Percentiles rank a stretch among this genome's conserved stretches.
phyloP scores from a whole-genome alignment of 2,797 vertebrate species.

The Pogoniulus pusillus region DNA sequence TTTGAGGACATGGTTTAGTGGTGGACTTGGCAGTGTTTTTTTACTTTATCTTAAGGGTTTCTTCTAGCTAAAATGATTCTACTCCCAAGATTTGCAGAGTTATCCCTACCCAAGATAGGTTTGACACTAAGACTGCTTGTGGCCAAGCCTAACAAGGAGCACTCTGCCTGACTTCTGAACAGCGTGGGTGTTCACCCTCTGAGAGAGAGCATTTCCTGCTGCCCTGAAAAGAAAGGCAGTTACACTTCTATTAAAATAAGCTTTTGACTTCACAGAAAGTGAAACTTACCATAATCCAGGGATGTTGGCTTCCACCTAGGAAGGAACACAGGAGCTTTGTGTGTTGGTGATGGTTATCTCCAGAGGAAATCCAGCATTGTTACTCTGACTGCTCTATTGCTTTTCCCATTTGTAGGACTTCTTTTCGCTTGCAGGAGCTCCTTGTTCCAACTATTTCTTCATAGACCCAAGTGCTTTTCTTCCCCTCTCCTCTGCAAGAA shows the following conservation, averaged over 20 bases:
- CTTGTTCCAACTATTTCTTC: conserved; percentile 34
- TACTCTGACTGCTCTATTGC: background rate
- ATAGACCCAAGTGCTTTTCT: background rate
- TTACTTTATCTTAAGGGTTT: background rate
- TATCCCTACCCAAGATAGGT: background rate
- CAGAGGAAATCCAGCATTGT: conserved; percentile 46
- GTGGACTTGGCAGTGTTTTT: background rate
- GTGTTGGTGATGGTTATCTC: conserved; percentile 1
- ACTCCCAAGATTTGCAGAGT: background rate
- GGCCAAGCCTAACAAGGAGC: background rate
- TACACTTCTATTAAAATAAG: background rate
- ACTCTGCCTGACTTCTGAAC: background rate
- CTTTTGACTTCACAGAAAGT: background rate
- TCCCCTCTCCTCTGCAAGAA: conserved; percentile 51
- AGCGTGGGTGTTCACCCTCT: background rate
- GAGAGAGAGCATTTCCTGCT: conserved; percentile 2
- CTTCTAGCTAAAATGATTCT: background rate
- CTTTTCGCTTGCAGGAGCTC: conserved; percentile 16
- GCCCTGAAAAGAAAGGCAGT: background rate
- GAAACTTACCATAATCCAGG: conserved; percentile 73
- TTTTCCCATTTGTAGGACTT: conserved; percentile 32
- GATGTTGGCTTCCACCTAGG: conserved; percentile 32
- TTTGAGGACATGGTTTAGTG: background rate
- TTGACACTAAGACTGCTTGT: background rate
- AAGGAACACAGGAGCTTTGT: conserved; percentile 42